These are phyloP conservation scores for Cephalopachus bancanus DNA, from an alignment of 2,797 vertebrate genomes.

Conservation along the genomic window DNA sequence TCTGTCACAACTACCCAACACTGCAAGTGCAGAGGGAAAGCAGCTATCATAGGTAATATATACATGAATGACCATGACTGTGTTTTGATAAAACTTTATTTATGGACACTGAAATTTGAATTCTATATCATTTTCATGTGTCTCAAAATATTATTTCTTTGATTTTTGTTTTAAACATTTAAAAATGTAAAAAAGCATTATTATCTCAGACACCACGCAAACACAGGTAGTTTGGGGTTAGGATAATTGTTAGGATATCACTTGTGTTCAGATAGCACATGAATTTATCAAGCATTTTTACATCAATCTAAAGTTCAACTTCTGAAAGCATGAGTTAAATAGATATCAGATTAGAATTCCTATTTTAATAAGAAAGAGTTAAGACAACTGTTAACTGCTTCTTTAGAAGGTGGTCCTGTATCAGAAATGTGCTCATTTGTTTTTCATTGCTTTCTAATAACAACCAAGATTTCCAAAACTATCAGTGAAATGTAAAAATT, in stretches of 20 bases:
- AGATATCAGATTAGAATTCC: conserved; percentile 68
- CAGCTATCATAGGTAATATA: not conserved
- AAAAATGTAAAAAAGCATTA: not conserved
- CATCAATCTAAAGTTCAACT: conserved; percentile 81
- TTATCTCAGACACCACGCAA: not conserved
- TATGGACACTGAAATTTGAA: conserved; percentile 14
- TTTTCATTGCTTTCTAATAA: conserved; percentile 69
- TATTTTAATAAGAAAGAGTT: conserved; percentile 69
- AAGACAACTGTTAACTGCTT: conserved; percentile 61
- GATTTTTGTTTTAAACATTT: conserved; percentile 46
- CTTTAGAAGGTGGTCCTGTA: conserved; percentile 62
- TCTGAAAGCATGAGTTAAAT: conserved; percentile 81
- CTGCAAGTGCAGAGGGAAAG: not conserved
- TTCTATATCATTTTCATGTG: not conserved
- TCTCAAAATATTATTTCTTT: conserved; percentile 38
- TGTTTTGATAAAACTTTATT: not conserved
- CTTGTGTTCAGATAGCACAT: not conserved
- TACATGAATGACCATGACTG: not conserved
- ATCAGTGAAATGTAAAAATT: conserved; percentile 19
- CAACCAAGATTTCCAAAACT: conserved; percentile 57
- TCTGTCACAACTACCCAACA: not conserved
- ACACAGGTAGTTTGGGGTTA: not conserved
- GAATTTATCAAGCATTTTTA: conserved; percentile 42
- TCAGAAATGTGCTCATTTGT: conserved; percentile 64
- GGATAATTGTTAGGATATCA: not conserved